A percentile compares a stretch with the other conserved stretches of the same genome.
Conservation (phyloP, 2,888 invertebrate species). For the Chloromyia formosa region DNA sequence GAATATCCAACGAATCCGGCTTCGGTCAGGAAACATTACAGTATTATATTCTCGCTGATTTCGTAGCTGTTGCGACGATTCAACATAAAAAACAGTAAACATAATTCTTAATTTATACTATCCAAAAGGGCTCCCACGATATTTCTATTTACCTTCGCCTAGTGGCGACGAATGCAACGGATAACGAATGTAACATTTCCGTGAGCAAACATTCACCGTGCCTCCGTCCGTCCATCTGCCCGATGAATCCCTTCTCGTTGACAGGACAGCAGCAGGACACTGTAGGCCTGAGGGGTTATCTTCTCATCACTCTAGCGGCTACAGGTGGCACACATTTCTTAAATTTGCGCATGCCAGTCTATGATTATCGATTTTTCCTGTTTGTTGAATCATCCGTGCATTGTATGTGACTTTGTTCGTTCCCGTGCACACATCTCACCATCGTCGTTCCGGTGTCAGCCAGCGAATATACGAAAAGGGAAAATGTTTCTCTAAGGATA, state of each 20-base stretch:
- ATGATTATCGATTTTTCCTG: slow-evolving; percentile 54
- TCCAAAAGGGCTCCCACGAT: too few relatives aligned
- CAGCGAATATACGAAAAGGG: background rate
- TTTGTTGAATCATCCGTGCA: slow-evolving; percentile 54
- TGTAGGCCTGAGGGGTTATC: background rate
- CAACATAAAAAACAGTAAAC: too few relatives aligned
- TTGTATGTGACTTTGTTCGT: slow-evolving; percentile 48
- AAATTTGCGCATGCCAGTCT: slow-evolving; percentile 37
- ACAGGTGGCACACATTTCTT: slow-evolving; percentile 42
- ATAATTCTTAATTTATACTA: background rate
- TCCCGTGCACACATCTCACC: slow-evolving; percentile 30
- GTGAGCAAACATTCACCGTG: slow-evolving; percentile 3
- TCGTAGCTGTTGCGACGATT: too few relatives aligned
- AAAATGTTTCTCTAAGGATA: slow-evolving; percentile 17
- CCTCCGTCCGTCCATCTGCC: background rate
- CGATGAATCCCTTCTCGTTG: background rate
- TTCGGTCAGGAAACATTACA: too few relatives aligned
- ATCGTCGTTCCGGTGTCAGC: slow-evolving; percentile 28
- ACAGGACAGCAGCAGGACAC: slow-evolving; percentile 25
- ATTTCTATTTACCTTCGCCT: background rate
- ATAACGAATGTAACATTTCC: slow-evolving; percentile 1
- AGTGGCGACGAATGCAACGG: slow-evolving; percentile 1
- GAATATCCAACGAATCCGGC: too few relatives aligned
- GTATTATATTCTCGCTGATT: too few relatives aligned
- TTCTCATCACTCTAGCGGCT: slow-evolving; percentile 28